Percentiles rank a stretch among this genome's conserved stretches.
phyloP scores from a whole-genome alignment of 2,797 vertebrate species.

The Peromyscus melanophrys region DNA sequence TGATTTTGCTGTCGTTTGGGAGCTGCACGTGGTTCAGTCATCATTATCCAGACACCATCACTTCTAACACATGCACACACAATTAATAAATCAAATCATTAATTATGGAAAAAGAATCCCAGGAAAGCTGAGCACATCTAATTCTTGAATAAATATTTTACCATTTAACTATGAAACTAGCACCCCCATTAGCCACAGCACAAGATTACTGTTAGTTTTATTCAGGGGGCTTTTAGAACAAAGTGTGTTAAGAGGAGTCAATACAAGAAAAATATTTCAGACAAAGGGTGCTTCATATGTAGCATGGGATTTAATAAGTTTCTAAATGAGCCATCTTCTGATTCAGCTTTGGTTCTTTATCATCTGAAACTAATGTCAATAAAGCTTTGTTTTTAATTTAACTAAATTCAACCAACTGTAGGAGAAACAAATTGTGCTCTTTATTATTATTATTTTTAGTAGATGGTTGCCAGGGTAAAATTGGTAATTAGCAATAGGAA shows the following conservation, averaged over 20 bases:
- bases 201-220: conserved; percentile 51
- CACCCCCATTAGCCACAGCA: conserved; percentile 29
- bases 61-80: conserved; percentile 66
- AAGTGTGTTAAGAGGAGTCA: background rate
- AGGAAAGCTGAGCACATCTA: conserved; percentile 72
- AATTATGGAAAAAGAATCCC: conserved; percentile 79
- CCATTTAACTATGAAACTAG: conserved; percentile 55
- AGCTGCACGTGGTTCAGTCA: conserved; percentile 78
- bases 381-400: conserved; percentile 76
- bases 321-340: conserved; percentile 58
- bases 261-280: conserved; percentile 50
- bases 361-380: conserved; percentile 70
- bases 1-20: conserved; percentile 73
- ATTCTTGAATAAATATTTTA: conserved; percentile 79
- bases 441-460: conserved; percentile 68
- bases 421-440: conserved; percentile 28
- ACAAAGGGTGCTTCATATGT: background rate
- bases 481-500: conserved; percentile 29
- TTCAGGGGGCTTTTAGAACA: conserved; percentile 22
- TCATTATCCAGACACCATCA: conserved; percentile 61
- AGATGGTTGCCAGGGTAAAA: conserved; percentile 54
- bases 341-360: conserved; percentile 67
- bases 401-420: conserved; percentile 57
- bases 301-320: conserved; percentile 71
- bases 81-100: conserved; percentile 84